phyloP scores from a whole-genome alignment of 1,140 invertebrate species.

The Monomorium pharaonis region DNA sequence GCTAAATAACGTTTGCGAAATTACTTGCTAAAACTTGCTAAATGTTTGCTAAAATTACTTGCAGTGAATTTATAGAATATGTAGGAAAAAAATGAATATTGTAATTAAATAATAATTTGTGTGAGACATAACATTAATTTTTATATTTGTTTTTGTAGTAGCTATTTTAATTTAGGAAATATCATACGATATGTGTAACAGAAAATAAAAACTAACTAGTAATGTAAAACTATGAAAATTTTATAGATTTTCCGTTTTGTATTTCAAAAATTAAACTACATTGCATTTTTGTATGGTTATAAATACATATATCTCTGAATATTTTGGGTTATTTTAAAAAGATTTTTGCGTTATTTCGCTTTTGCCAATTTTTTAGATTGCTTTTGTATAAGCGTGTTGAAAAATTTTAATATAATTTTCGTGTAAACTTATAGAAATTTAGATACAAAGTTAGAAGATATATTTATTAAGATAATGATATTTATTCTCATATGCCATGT shows the following conservation, averaged over 20 bases:
- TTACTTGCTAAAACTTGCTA: too few relatives aligned
- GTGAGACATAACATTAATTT: background rate
- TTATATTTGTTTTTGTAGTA: background rate
- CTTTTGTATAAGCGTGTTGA: background rate
- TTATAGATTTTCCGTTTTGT: background rate
- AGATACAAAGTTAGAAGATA: background rate
- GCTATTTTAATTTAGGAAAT: background rate
- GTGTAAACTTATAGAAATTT: slow-evolving; percentile 12
- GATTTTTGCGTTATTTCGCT: background rate
- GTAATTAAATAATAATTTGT: background rate
- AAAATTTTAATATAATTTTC: slow-evolving; percentile 31
- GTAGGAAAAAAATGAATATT: background rate
- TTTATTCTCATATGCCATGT: background rate
- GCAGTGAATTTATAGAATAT: background rate
- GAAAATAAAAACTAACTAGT: slow-evolving; percentile 12
- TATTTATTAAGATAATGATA: slow-evolving; percentile 31
- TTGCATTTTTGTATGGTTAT: background rate
- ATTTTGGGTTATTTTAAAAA: slow-evolving; percentile 25
- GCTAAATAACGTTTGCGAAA: background rate
- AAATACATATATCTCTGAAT: background rate
- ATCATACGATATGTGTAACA: background rate
- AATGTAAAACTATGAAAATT: background rate
- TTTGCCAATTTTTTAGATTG: slow-evolving; percentile 5
- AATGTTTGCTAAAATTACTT: too few relatives aligned
- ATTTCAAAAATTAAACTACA: slow-evolving; percentile 29